Conservation (phyloP, 2,888 invertebrate species). For the Drosophila merina region DNA sequence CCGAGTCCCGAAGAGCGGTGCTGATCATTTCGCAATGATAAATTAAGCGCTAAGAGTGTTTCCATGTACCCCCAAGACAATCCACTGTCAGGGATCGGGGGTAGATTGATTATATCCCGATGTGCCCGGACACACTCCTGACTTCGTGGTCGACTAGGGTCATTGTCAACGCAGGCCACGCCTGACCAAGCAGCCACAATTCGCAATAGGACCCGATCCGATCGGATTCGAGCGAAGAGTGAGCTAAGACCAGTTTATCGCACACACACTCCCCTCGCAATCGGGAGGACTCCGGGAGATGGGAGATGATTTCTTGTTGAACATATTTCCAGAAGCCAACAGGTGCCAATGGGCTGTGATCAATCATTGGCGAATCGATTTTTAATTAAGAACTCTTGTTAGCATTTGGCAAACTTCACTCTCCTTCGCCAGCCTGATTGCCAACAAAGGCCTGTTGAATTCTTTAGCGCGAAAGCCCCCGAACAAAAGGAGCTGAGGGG, state of each 20-base stretch:
- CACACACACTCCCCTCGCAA: slow-evolving; percentile 40
- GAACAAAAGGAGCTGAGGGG: slow-evolving; percentile 46
- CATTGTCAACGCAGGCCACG: slow-evolving; percentile 75
- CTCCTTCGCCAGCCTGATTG: slow-evolving; percentile 53
- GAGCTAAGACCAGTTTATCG: slow-evolving; percentile 70
- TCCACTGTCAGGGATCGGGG: slow-evolving; percentile 79
- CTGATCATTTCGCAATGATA: slow-evolving; percentile 83
- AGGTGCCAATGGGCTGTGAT: slow-evolving; percentile 83
- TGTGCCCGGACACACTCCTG: slow-evolving; percentile 10
- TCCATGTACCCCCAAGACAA: slow-evolving; percentile 82
- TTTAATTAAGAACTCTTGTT: slow-evolving; percentile 84
- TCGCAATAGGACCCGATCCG: slow-evolving; percentile 61
- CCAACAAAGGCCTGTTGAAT: slow-evolving; percentile 68
- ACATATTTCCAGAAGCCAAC: slow-evolving; percentile 84
- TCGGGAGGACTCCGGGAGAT: slow-evolving; percentile 20
- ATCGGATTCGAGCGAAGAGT: slow-evolving; percentile 56
- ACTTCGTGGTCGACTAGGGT: slow-evolving; percentile 22
- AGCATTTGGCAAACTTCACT: slow-evolving; percentile 67
- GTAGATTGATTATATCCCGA: slow-evolving; percentile 81
- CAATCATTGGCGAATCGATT: slow-evolving; percentile 83
- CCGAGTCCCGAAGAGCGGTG: slow-evolving; percentile 35
- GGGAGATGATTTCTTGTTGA: slow-evolving; percentile 79
- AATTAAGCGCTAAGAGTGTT: slow-evolving; percentile 84
- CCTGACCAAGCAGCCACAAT: slow-evolving; percentile 66
- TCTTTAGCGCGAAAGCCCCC: slow-evolving; percentile 47